Conservation (phyloP, 37 sponge, comb jelly and placozoan species). For the Geodia barretti region DNA sequence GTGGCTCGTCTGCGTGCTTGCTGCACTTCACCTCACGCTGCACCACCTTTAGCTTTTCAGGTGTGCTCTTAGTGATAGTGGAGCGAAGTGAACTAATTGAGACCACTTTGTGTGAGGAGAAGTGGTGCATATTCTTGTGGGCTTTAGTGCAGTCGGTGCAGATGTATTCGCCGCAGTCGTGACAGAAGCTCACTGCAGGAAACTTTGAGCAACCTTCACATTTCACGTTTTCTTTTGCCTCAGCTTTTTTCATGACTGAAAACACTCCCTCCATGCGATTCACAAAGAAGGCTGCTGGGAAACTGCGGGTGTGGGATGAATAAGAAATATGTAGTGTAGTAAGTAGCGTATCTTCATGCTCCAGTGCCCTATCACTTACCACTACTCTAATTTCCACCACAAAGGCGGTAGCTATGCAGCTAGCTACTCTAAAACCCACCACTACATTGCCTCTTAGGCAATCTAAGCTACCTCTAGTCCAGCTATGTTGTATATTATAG, state of each 20-base stretch:
- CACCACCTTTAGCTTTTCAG: background rate
- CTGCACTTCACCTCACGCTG: background rate
- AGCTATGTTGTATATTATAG: no score
- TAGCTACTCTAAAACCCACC: no score
- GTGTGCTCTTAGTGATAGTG: background rate
- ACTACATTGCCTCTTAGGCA: no score
- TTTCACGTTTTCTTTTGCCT: background rate
- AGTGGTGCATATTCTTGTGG: background rate
- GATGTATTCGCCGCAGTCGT: background rate
- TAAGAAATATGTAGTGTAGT: no score
- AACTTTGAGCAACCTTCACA: background rate
- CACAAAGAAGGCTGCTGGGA: constrained; percentile 22
- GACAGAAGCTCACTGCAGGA: background rate
- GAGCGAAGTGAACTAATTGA: background rate
- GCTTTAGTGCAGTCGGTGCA: background rate
- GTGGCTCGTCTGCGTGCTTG: background rate
- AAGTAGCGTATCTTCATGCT: no score
- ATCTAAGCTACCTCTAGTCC: no score
- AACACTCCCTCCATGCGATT: constrained; percentile 18
- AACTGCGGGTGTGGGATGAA: no score
- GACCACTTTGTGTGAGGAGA: background rate
- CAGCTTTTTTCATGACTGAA: constrained; percentile 2
- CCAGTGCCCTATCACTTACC: no score
- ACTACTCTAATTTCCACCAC: no score
- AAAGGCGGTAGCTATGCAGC: no score